Conservation (phyloP, 1,140 invertebrate species). For the Bradynema listronoti region DNA sequence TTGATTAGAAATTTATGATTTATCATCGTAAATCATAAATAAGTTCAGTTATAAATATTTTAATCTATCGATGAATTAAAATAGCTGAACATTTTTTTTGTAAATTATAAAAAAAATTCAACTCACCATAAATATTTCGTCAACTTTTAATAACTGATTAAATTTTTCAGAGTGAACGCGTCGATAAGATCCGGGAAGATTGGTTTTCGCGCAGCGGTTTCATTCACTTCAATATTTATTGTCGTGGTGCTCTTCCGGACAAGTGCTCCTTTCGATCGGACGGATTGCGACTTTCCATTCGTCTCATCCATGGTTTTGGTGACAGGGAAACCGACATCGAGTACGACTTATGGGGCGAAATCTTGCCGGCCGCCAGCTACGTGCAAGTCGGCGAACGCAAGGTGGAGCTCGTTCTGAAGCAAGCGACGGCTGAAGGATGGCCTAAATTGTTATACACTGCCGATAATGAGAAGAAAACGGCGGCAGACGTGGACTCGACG, state of each 20-base stretch:
- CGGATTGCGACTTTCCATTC: slow-evolving; percentile 71
- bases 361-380: slow-evolving; percentile 63
- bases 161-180: slow-evolving; percentile 34
- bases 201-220: slow-evolving; percentile 45
- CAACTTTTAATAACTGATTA: background rate
- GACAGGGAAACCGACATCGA: slow-evolving; percentile 72
- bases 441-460: slow-evolving; percentile 43
- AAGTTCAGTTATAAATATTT: no score
- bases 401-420: slow-evolving; percentile 85
- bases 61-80: background rate
- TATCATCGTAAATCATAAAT: slow-evolving; percentile 22
- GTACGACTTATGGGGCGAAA: slow-evolving; percentile 75
- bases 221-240: slow-evolving; percentile 48
- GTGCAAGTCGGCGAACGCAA: slow-evolving; percentile 81
- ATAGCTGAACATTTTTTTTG: background rate
- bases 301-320: slow-evolving; percentile 74
- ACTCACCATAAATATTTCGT: no score
- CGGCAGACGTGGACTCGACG: no score
- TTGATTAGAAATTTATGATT: slow-evolving; percentile 7
- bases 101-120: background rate
- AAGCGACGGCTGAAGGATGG: slow-evolving; percentile 78
- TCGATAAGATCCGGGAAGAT: slow-evolving; percentile 44
- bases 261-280: slow-evolving; percentile 73
- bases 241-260: slow-evolving; percentile 72
- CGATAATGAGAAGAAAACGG: no score